These are phyloP conservation scores for Empis livida DNA, from an alignment of 2,888 invertebrate species.

Conservation along the genomic window DNA sequence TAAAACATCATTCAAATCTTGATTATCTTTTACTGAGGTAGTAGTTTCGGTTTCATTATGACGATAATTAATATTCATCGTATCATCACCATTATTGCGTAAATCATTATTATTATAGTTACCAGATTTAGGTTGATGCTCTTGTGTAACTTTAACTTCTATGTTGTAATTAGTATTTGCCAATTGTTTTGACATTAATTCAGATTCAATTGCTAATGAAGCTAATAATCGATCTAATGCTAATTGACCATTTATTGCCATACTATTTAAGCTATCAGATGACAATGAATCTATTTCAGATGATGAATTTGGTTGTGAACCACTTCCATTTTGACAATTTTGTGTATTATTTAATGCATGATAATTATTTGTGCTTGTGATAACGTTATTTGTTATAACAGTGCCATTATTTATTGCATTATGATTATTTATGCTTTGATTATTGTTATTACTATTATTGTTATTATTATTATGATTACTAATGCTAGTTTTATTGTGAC, in stretches of 20 bases:
- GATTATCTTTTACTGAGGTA: constrained; percentile 8
- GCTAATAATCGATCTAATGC: constrained; percentile 17
- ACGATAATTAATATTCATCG: neutral
- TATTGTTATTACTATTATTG: constrained; percentile 11
- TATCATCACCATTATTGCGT: neutral
- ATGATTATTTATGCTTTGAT: constrained; percentile 2
- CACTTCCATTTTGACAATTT: neutral
- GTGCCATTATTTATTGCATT: neutral
- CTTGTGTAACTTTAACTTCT: neutral
- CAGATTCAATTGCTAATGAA: constrained; percentile 15
- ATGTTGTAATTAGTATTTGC: constrained; percentile 4
- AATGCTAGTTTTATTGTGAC: constrained; percentile 10
- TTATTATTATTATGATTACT: constrained; percentile 12
- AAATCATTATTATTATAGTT: neutral
- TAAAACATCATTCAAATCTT: constrained; percentile 16
- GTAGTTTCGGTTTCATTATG: constrained; percentile 2
- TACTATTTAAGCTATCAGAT: neutral
- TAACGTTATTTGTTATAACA: neutral
- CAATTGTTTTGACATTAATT: constrained; percentile 15
- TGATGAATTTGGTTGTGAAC: constrained; percentile 7
- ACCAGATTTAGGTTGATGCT: neutral
- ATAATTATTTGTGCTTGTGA: neutral
- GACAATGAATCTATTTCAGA: neutral
- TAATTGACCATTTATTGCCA: constrained; percentile 12
- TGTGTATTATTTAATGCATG: neutral